Conservation (phyloP, 2,113 vertebrate species). For the Ceyx cyanopectus region DNA sequence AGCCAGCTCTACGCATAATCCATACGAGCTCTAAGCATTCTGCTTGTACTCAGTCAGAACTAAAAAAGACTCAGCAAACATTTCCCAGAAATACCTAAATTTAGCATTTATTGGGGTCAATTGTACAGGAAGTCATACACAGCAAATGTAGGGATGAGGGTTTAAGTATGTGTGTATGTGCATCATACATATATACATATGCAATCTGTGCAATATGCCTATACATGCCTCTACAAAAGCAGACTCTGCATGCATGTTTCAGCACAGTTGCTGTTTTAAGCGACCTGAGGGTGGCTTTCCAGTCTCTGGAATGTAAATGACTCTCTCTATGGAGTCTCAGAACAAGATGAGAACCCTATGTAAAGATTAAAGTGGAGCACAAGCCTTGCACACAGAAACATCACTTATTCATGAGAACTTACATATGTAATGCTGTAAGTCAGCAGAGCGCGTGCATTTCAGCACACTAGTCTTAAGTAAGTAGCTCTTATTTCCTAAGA, state of each 20-base stretch:
- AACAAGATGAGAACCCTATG: background rate
- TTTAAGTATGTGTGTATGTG: background rate
- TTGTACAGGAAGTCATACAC: background rate
- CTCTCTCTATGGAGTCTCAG: background rate
- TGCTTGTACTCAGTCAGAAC: background rate
- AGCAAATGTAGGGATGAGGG: rapidly evolving
- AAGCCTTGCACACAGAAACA: background rate
- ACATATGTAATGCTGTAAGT: background rate
- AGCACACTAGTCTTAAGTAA: background rate
- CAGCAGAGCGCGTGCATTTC: rapidly evolving
- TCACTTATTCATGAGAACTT: slow-evolving; percentile 19
- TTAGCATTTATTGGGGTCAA: background rate
- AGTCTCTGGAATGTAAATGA: background rate
- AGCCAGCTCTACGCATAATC: background rate
- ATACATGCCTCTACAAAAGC: background rate
- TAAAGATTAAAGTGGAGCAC: background rate
- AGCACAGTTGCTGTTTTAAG: background rate
- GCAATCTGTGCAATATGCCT: background rate
- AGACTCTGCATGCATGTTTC: background rate
- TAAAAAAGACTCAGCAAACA: background rate
- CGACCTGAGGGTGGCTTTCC: background rate
- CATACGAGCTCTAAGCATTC: background rate
- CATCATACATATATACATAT: background rate
- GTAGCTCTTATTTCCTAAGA: background rate
- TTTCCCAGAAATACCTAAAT: background rate